These are phyloP conservation scores for Ophion slaviceki DNA, from an alignment of 2,888 invertebrate genomes.

Conservation along the genomic window DNA sequence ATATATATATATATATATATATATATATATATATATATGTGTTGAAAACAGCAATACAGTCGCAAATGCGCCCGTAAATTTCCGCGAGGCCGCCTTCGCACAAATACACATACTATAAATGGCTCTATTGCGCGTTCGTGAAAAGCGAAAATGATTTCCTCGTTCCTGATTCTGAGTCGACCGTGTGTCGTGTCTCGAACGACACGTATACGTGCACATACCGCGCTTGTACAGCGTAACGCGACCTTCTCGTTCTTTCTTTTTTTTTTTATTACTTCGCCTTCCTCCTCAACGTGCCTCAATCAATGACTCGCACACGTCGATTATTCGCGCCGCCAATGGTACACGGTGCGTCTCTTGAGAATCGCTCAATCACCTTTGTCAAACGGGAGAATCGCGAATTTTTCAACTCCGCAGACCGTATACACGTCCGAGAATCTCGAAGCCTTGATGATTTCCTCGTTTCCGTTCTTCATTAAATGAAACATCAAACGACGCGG, in stretches of 20 bases:
- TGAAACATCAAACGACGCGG: conserved; percentile 7
- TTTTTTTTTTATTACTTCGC: neutral
- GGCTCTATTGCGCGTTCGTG: conserved; percentile 33
- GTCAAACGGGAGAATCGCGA: neutral
- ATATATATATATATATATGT: conserved; percentile 23
- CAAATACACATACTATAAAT: conserved; percentile 58
- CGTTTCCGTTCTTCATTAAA: conserved; percentile 42
- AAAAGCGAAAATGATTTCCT: conserved; percentile 69
- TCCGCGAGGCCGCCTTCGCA: conserved; percentile 54
- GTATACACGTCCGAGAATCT: neutral
- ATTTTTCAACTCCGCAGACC: conserved; percentile 21
- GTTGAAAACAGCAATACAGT: conserved; percentile 20
- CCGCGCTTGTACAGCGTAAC: conserved; percentile 7
- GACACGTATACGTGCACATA: neutral
- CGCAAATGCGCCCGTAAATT: conserved; percentile 56
- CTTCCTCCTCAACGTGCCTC: conserved; percentile 19
- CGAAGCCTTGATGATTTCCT: conserved; percentile 10
- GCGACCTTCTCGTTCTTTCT: conserved; percentile 49
- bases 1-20: conserved; percentile 33
- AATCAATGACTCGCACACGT: conserved; percentile 19
- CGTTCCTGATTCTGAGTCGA: conserved; percentile 73
- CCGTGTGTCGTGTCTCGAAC: conserved; percentile 26
- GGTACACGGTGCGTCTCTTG: neutral
- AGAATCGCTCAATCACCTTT: conserved; percentile 1
- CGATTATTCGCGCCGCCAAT: neutral